Conservation (phyloP, 1,140 invertebrate genomes). For the Steinernema feltiae region DNA sequence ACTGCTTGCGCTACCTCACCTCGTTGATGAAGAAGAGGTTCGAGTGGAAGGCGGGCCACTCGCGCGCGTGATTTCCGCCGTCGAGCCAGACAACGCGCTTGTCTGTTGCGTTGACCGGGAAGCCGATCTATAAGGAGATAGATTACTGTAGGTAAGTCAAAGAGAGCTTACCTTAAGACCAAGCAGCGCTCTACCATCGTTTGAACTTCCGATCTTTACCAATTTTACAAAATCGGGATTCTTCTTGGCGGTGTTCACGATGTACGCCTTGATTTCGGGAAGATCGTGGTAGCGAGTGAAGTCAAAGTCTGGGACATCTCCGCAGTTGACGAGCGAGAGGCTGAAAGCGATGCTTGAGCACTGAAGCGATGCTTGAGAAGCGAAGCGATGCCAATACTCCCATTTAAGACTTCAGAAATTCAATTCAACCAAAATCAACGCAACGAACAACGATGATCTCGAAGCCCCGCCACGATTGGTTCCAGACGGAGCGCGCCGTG, state of each 20-base stretch:
- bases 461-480: too few relatives aligned
- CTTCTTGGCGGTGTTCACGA: constrained; percentile 34
- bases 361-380: too few relatives aligned
- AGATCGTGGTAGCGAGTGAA: constrained; percentile 44
- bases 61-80: constrained; percentile 48
- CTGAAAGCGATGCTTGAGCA: too few relatives aligned
- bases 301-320: constrained; percentile 21
- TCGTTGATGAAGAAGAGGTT: constrained; percentile 51
- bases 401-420: too few relatives aligned
- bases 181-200: constrained; percentile 41
- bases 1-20: constrained; percentile 20
- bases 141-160: constrained; percentile 8
- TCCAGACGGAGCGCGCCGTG: too few relatives aligned
- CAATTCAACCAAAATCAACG: too few relatives aligned
- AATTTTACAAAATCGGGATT: constrained; percentile 46
- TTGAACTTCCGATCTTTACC: constrained; percentile 33
- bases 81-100: constrained; percentile 53
- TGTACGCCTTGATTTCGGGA: constrained; percentile 45
- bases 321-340: not conserved
- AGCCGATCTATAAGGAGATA: constrained; percentile 28
- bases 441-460: too few relatives aligned
- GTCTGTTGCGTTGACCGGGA: constrained; percentile 22
- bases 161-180: constrained; percentile 41
- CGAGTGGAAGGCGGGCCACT: constrained; percentile 52
- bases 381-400: too few relatives aligned